Evolutionary conservation across 1,140 invertebrate species (phyloP).

Genomic region (Eueides isabella): DNA sequence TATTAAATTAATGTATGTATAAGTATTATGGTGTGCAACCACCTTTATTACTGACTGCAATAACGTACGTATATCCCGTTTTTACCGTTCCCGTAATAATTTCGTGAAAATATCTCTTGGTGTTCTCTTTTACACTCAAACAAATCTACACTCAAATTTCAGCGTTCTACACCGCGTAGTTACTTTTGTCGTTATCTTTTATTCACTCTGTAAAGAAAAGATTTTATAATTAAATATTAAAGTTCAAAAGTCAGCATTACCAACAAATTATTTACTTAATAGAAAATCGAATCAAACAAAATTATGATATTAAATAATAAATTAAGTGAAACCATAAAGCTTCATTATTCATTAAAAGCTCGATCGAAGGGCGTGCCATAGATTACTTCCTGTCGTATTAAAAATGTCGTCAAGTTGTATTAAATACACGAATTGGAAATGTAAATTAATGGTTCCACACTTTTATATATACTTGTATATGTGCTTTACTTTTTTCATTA

Average conservation of each 20-base stretch:
- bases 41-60: too few relatives aligned
- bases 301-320: not conserved
- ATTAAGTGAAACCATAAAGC: not conserved
- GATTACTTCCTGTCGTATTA: not conserved
- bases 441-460: not conserved
- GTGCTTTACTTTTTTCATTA: too few relatives aligned
- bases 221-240: not conserved
- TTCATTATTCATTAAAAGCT: not conserved
- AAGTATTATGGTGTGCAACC: too few relatives aligned
- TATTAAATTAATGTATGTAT: too few relatives aligned
- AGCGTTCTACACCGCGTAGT: too few relatives aligned
- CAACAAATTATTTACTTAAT: not conserved
- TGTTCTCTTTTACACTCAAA: too few relatives aligned
- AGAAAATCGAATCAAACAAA: not conserved
- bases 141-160: too few relatives aligned
- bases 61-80: too few relatives aligned
- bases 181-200: too few relatives aligned
- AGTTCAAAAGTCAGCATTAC: not conserved
- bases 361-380: not conserved
- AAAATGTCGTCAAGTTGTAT: not conserved
- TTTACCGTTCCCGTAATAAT: too few relatives aligned
- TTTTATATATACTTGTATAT: not conserved
- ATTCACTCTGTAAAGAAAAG: too few relatives aligned
- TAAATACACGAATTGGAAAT: not conserved
- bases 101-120: too few relatives aligned